A percentile compares a stretch with the other conserved stretches of the same genome.
phyloP scores from a whole-genome alignment of 1,140 invertebrate genomes.

The Drosophila bocki region DNA sequence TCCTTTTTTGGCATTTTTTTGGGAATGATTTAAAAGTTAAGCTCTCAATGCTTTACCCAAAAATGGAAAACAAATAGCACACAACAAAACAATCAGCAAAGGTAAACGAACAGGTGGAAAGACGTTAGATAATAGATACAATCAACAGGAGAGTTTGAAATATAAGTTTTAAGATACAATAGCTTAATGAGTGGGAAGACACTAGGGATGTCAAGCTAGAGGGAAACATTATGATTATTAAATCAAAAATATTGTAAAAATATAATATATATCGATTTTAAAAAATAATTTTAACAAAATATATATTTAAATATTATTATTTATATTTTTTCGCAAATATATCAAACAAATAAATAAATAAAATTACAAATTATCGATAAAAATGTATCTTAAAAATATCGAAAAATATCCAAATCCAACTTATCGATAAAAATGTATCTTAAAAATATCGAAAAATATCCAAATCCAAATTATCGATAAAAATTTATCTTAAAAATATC shows the following conservation, averaged over 20 bases:
- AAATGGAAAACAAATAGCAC: conserved; percentile 44
- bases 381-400: too few relatives aligned
- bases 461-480: too few relatives aligned
- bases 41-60: conserved; percentile 15
- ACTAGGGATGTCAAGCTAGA: not conserved
- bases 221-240: not conserved
- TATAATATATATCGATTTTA: too few relatives aligned
- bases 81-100: conserved; percentile 30
- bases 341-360: too few relatives aligned
- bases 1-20: not conserved
- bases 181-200: not conserved
- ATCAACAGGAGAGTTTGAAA: not conserved
- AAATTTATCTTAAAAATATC: too few relatives aligned
- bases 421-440: too few relatives aligned
- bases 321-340: too few relatives aligned
- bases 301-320: too few relatives aligned
- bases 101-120: conserved; percentile 22
- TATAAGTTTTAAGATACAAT: not conserved
- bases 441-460: too few relatives aligned
- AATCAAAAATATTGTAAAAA: not conserved
- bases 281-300: too few relatives aligned
- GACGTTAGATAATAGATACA: conserved; percentile 22
- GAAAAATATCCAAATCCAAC: too few relatives aligned
- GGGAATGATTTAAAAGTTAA: conserved; percentile 27
- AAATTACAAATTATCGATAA: too few relatives aligned